Percentiles rank a stretch among this genome's conserved stretches.
Conservation (phyloP, 2,888 invertebrate genomes). For the Platycnemis pennipes region DNA sequence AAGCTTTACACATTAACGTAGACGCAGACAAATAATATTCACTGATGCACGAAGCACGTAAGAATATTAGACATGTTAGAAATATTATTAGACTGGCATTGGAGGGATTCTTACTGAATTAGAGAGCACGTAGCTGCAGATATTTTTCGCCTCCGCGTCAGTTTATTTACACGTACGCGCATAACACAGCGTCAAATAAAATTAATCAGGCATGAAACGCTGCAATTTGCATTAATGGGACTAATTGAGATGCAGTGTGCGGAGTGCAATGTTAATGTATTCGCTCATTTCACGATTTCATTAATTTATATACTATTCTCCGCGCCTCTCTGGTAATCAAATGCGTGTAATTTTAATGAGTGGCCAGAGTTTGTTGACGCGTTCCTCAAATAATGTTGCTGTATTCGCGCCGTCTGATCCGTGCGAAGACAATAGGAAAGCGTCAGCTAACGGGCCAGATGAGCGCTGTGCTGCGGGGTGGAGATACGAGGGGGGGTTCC, state of each 20-base stretch:
- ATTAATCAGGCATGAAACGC: not conserved
- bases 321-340: not conserved
- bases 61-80: no score
- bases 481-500: not conserved
- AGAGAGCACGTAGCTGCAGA: not conserved
- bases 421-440: not conserved
- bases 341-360: not conserved
- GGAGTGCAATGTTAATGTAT: not conserved
- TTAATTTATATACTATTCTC: slow-evolving; percentile 19
- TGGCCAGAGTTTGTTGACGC: not conserved
- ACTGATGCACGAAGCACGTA: not conserved
- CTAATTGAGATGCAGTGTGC: not conserved
- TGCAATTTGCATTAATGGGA: slow-evolving; percentile 5
- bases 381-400: not conserved
- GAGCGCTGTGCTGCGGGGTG: not conserved
- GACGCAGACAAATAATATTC: not conserved
- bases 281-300: not conserved
- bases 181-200: not conserved
- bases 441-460: not conserved
- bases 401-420: not conserved
- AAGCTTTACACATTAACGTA: not conserved
- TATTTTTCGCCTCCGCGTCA: not conserved
- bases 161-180: not conserved
- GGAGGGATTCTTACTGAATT: not conserved
- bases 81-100: no score